phyloP scores from a whole-genome alignment of 1,140 invertebrate species.

The Drosophila sechellia region DNA sequence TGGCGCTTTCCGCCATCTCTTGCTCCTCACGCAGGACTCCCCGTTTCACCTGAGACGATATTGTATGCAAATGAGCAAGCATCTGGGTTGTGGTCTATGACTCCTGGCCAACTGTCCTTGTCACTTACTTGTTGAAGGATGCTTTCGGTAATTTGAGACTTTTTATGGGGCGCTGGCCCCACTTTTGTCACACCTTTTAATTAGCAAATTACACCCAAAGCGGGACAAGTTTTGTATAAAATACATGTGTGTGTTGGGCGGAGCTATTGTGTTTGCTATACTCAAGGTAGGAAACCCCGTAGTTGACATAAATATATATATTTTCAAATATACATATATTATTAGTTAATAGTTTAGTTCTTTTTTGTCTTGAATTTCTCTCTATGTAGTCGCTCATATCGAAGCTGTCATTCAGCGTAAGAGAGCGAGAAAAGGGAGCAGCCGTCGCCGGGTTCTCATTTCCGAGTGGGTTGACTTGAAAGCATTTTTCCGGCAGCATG shows the following conservation, averaged over 20 bases:
- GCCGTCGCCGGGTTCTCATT: constrained; percentile 34
- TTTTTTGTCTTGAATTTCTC: not conserved
- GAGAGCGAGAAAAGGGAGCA: constrained; percentile 15
- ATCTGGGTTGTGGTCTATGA: constrained; percentile 15
- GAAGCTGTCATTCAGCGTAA: constrained; percentile 39
- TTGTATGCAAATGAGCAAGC: constrained; percentile 59
- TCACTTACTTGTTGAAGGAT: constrained; percentile 27
- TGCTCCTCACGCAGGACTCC: not conserved
- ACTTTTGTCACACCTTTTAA: constrained; percentile 69
- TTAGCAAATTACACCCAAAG: constrained; percentile 57
- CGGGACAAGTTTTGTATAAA: constrained; percentile 13
- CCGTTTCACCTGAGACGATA: constrained; percentile 4
- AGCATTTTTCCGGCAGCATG: constrained; percentile 48
- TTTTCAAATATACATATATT: no score
- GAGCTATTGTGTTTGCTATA: not conserved
- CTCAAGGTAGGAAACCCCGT: not conserved
- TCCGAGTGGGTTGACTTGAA: constrained; percentile 57
- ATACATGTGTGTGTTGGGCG: constrained; percentile 5
- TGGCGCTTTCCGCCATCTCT: not conserved
- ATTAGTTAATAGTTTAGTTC: no score
- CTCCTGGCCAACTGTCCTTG: constrained; percentile 32
- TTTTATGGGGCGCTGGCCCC: constrained; percentile 25
- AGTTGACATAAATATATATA: not conserved
- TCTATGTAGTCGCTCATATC: constrained; percentile 41
- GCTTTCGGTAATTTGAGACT: constrained; percentile 53